Conservation (phyloP, 2,888 invertebrate genomes). For the Nephrotoma flavescens region DNA sequence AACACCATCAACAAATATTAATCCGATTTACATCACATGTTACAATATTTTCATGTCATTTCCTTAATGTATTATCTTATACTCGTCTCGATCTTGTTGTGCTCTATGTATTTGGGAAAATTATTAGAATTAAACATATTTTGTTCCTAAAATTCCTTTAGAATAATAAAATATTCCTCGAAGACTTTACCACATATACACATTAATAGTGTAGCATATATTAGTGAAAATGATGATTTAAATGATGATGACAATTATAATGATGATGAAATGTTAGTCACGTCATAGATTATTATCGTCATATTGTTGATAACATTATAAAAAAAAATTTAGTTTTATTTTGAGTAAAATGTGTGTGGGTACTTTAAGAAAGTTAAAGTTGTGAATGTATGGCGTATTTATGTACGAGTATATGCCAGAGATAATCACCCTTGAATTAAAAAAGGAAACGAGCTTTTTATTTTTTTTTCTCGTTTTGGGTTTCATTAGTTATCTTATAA, state of each 20-base stretch:
- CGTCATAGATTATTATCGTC: not conserved
- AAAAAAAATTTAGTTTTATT: not conserved
- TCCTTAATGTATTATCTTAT: not conserved
- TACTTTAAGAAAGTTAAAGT: not conserved
- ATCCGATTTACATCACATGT: not conserved
- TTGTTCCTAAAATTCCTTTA: not conserved
- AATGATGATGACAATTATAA: not conserved
- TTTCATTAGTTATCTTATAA: not conserved
- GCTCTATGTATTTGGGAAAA: not conserved
- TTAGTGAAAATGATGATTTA: not conserved
- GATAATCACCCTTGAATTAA: not conserved
- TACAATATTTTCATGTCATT: not conserved
- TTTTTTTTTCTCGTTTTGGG: not conserved
- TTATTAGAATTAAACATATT: not conserved
- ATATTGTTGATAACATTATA: not conserved
- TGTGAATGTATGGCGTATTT: not conserved
- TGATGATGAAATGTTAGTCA: not conserved
- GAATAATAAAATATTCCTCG: not conserved
- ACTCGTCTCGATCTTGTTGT: not conserved
- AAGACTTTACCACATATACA: not conserved
- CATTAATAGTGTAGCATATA: not conserved
- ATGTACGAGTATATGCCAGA: not conserved
- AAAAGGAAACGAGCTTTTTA: not conserved
- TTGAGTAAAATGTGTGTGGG: not conserved
- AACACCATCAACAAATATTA: not conserved